These are phyloP conservation scores for Sitta europaea DNA, from an alignment of 2,113 vertebrate species.

Conservation along the genomic window DNA sequence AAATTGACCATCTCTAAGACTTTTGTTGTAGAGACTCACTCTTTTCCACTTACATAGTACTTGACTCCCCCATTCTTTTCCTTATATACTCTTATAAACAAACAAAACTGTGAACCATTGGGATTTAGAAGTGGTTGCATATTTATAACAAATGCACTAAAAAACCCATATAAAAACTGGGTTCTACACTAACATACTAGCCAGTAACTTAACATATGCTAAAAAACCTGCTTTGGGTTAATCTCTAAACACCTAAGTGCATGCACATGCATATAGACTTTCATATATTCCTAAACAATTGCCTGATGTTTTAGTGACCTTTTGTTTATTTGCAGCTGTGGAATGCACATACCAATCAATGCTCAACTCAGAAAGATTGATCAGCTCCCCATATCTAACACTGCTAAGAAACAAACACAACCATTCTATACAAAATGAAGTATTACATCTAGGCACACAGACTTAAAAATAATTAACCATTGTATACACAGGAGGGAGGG, in stretches of 20 bases:
- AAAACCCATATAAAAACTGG: neutral
- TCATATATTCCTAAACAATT: neutral
- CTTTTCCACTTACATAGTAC: neutral
- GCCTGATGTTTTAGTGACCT: neutral
- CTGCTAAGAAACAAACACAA: neutral
- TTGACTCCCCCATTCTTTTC: neutral
- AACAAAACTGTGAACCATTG: neutral
- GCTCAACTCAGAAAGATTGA: neutral
- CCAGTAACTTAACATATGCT: neutral
- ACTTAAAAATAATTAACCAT: neutral
- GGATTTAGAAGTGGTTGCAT: neutral
- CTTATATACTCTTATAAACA: neutral
- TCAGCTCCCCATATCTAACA: neutral
- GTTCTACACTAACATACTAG: neutral
- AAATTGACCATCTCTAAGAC: neutral
- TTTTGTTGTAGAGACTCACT: neutral
- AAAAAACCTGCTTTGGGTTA: neutral
- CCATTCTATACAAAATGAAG: neutral
- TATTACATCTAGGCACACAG: neutral
- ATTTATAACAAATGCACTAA: neutral
- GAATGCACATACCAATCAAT: neutral
- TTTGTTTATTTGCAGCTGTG: neutral
- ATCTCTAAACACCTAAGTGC: neutral
- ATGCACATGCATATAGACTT: constrained; percentile 10
- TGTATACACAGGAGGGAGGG: neutral